Evolutionary conservation across 2,888 invertebrate genomes (phyloP), one percentile per base, ranked within the genome.

Genomic region (Mesochorus sp.): DNA sequence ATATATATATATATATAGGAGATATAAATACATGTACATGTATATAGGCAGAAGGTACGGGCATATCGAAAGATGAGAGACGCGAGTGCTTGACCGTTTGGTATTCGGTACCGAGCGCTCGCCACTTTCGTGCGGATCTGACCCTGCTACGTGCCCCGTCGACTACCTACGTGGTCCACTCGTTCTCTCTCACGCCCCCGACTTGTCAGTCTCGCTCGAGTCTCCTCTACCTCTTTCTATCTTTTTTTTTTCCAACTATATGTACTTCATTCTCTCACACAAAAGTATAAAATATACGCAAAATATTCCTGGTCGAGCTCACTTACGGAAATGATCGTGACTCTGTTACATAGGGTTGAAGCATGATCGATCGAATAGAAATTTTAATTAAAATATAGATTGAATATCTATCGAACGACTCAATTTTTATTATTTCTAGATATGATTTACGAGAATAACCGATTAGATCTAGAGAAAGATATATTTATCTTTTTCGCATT

Each of bases 41-140:
- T 47, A 19, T 47, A 47, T 47, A 47, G 19, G 19, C 10, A 47
- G 10, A 47, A 19, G 6, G 51, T 37, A 37, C 37, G 12, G 24
- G n/a, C n/a, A n/a, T n/a, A 51, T 24, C 26, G 24, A 51, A 12
- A 51, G 51, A 51, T 51, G 51, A 55, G 55, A 55, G 28, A 42
- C n/a, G 53, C 57, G 47, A 44, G 31, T 12, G 21, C 81, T 81
- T 83, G 82, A 82, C 85, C 87, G 88, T 90, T 91, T 90, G 85
- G 91, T 91, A 91, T 91, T 90, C 91, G 88, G 86, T 84, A 85
- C 89, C 88, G 89, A 88, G 88, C 89, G 81, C 87, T 87, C 84
- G 86, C 86, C 89, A 89, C 90, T 90, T 90, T 90, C 86, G 82
- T 87, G 84, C 81, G 84, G 87, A 87, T 87, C 89, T 86, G 85